Evolutionary conservation across 2,797 vertebrate genomes (phyloP), one percentile per base, ranked within the genome.

Genomic region (Orestias chungarensis): DNA sequence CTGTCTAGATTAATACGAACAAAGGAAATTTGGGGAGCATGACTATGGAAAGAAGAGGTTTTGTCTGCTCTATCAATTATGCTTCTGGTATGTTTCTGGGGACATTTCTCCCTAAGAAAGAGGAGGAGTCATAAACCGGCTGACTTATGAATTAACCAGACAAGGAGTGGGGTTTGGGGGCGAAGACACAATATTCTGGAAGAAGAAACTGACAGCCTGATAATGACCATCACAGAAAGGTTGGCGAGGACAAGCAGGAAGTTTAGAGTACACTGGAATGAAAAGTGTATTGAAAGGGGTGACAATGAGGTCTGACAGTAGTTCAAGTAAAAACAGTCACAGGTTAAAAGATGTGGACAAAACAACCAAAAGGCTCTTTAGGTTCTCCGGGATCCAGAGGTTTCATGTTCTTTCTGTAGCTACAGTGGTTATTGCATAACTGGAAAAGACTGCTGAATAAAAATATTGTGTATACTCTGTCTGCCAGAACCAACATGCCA

Each of bases 351-450:
- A 73, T 78, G 61, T 31, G 78, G 83, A 64, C 76, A 82, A 74
- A 65, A 44, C 91, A 79, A 81, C 79, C 76, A 65, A 80, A 85
- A 85, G 90, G 92, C 82, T 91, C 91, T 88, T 87, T 77, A 75
- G 92, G 91, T 89, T 93, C 90, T 90, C 88, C 79, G n/a, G 91
- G 91, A 91, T 90, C 82, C 82, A 77, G 83, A 87, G 91, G 91
- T 87, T 91, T 87, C 71, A 46, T 82, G 62, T 88, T 79, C 83
- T 78, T 61, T 25, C 72, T 83, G 72, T 85, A 59, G 64, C 83
- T 89, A 75, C n/a, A 78, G 76, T 74, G 69, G 73, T 52, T 80
- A 73, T 92, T 90, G 88, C 86, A 81, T 88, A 92, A 88, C 69
- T 83, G 78, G 70, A 85, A 86, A 84, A 82, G 76, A 84, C 80